Evolutionary conservation across 2,888 invertebrate species (phyloP).

Genomic region (Scaptodrosophila latifasciaeformis): DNA sequence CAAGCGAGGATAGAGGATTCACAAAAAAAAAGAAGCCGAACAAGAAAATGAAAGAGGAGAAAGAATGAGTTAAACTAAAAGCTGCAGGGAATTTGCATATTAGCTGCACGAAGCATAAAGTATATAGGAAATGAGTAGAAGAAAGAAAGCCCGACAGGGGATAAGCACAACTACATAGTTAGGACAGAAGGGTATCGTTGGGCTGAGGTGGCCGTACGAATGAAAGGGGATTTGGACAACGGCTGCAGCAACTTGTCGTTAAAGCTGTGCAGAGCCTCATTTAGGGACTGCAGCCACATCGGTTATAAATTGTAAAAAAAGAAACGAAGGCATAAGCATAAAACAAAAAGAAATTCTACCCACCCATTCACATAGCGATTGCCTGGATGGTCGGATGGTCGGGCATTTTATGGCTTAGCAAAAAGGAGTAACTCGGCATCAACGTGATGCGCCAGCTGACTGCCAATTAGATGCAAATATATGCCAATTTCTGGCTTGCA

Average conservation of each 20-base stretch:
- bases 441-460: conserved; percentile 41
- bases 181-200: neutral
- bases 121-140: conserved; percentile 15
- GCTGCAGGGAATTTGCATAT: conserved; percentile 65
- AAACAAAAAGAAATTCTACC: too few relatives aligned
- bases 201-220: neutral
- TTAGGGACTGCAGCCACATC: conserved; percentile 1
- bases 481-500: conserved; percentile 35
- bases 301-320: conserved; percentile 1
- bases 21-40: conserved; percentile 48
- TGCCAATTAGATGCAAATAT: conserved; percentile 66
- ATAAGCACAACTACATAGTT: neutral
- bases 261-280: conserved; percentile 34
- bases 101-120: conserved; percentile 44
- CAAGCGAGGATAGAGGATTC: conserved; percentile 59
- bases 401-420: too few relatives aligned
- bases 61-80: conserved; percentile 45
- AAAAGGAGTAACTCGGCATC: too few relatives aligned
- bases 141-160: neutral
- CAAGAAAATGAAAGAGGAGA: conserved; percentile 28
- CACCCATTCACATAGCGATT: too few relatives aligned
- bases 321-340: too few relatives aligned
- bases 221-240: neutral
- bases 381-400: too few relatives aligned
- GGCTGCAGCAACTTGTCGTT: conserved; percentile 29